Conservation (phyloP, 2,113 vertebrate species). For the Myotis lucifugus region DNA sequence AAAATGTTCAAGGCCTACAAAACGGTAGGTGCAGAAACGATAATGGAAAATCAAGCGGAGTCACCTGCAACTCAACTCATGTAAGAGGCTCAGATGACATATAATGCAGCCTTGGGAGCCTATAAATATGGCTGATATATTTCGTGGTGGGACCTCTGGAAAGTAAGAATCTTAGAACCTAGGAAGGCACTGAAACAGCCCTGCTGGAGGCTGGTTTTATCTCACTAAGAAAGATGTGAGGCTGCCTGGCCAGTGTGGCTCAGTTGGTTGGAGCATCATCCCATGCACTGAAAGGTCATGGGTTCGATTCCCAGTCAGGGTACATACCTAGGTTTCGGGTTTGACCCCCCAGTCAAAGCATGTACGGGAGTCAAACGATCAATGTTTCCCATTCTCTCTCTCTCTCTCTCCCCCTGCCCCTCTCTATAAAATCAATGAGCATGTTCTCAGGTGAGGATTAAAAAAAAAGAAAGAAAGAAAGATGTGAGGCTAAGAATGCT, state of each 20-base stretch:
- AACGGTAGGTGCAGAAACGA: neutral
- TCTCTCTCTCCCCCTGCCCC: too few relatives aligned
- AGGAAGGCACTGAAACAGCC: neutral
- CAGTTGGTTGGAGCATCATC: neutral
- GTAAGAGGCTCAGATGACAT: neutral
- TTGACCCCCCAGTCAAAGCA: neutral
- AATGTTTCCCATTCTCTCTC: neutral
- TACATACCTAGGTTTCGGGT: neutral
- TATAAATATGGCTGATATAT: neutral
- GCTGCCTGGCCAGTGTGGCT: neutral
- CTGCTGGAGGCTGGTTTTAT: neutral
- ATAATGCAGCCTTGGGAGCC: neutral
- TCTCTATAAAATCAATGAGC: neutral
- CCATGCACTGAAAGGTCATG: neutral
- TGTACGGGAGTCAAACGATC: neutral
- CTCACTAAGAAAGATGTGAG: neutral
- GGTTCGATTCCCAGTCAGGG: neutral
- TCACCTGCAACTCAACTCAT: neutral
- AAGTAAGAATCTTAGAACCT: conserved; percentile 12
- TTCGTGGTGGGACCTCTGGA: neutral
- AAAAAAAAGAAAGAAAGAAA: neutral
- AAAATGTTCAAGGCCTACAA: neutral
- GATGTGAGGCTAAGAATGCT: neutral
- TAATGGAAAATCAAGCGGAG: neutral
- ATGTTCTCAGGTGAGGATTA: neutral